These are phyloP conservation scores for Cydia splendana DNA, from an alignment of 1,140 invertebrate species.

Conservation along the genomic window DNA sequence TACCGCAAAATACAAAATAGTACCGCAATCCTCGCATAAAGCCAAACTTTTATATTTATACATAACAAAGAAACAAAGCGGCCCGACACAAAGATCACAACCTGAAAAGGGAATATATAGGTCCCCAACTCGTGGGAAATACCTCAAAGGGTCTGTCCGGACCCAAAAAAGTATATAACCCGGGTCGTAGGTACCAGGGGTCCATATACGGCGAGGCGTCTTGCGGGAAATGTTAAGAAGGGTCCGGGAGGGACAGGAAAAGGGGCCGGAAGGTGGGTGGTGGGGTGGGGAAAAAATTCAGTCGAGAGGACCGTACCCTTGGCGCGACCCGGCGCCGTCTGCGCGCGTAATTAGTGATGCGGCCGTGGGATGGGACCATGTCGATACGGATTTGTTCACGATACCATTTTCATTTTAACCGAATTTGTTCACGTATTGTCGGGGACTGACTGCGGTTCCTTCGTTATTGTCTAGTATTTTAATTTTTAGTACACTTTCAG, in stretches of 20 bases:
- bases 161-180: slow-evolving; percentile 78
- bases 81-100: slow-evolving; percentile 63
- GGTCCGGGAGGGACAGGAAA: slow-evolving; percentile 68
- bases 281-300: slow-evolving; percentile 74
- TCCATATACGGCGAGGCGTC: slow-evolving; percentile 72
- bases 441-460: neutral
- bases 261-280: slow-evolving; percentile 60
- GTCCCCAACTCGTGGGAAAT: slow-evolving; percentile 62
- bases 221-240: slow-evolving; percentile 76
- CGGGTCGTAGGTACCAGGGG: slow-evolving; percentile 65
- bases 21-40: slow-evolving; percentile 21
- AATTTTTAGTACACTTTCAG: too few relatives aligned
- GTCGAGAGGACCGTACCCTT: slow-evolving; percentile 70
- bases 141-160: slow-evolving; percentile 71
- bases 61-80: slow-evolving; percentile 50
- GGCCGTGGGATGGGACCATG: slow-evolving; percentile 50
- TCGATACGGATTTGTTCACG: slow-evolving; percentile 47
- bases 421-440: neutral
- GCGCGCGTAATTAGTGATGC: slow-evolving; percentile 75
- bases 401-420: neutral
- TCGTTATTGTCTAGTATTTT: neutral
- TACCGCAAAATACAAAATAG: neutral
- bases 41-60: slow-evolving; percentile 44
- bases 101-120: slow-evolving; percentile 70
- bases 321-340: slow-evolving; percentile 72